These are phyloP conservation scores for Boleophthalmus pectinirostris DNA, from an alignment of 2,113 vertebrate genomes.

Conservation along the genomic window DNA sequence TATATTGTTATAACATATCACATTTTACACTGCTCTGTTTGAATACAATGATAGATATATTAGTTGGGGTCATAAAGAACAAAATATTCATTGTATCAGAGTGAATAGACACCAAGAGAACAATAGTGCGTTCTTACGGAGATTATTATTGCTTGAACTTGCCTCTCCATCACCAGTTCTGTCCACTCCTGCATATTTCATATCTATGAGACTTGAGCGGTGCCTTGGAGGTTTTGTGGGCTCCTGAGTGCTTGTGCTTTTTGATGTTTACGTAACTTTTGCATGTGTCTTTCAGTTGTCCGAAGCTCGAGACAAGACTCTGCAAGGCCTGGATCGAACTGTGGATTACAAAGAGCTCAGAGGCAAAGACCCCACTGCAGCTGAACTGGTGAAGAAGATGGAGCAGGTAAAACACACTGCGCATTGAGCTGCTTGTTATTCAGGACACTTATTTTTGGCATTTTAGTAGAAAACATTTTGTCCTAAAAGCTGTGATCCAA, in stretches of 20 bases:
- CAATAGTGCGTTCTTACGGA: neutral
- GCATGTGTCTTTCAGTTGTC: constrained; percentile 75
- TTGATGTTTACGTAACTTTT: constrained; percentile 6
- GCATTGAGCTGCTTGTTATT: constrained; percentile 13
- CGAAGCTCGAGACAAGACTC: constrained; percentile 81
- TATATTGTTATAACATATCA: neutral
- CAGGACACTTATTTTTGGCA: constrained; percentile 2
- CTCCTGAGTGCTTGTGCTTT: neutral
- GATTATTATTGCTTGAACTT: neutral
- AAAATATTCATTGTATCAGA: neutral
- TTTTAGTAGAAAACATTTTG: constrained; percentile 6
- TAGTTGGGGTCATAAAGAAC: neutral
- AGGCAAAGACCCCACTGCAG: constrained; percentile 79
- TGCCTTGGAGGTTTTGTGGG: neutral
- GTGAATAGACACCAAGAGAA: neutral
- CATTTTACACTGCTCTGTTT: neutral
- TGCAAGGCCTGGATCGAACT: constrained; percentile 60
- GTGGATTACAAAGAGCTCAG: constrained; percentile 71
- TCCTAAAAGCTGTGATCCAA: constrained; percentile 5
- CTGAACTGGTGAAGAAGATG: constrained; percentile 82
- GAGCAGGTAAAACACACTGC: constrained; percentile 75
- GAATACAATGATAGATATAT: too few relatives aligned
- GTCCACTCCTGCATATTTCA: neutral
- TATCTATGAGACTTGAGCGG: neutral
- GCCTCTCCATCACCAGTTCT: neutral